Evolutionary conservation across 35 echinoderm and acorn worm genomes (phyloP), one percentile per base, ranked within the genome.

Genomic region (Eucidaris tribuloides): DNA sequence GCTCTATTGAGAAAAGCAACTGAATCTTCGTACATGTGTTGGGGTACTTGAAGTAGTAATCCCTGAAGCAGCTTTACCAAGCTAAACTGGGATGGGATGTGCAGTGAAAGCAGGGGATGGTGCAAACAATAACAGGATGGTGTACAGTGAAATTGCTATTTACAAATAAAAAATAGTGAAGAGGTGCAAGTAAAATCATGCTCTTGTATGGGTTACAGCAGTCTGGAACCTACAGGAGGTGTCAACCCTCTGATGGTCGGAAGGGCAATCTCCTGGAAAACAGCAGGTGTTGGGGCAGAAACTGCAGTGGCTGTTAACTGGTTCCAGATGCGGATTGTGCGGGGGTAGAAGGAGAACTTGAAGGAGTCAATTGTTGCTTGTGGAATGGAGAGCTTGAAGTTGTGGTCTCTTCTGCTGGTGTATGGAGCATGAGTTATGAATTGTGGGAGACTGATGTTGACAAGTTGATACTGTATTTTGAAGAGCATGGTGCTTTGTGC

Each of bases 331-430:
- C 80, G 77, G 41, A 29, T 63, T 9, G 80, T 61, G 5, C 28
- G 80, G 32, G 80, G 32, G 24, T 64, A 62, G 34, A 64, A 82
- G 52, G 58, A 82, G 56, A 40, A 82, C 25, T 82, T 82, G 7
- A 3, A 64, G 13, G 78, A 18, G 30, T 80, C 48, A 54, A 80
- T 57, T 32, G 78, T 29, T 80, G 78, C 78, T 25, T 55, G 44
- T 55, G 80, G 56, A 44, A 82, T 46, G 55, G 54, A 40, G 1
- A 39, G 58, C 27, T 82, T 82, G 15, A 63, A 17, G 22, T 1
- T 36, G 39, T 82, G 80, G 22, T 82, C 80, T 37, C 40, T 30
- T 35, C 58, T 58, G 17, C 55, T 43, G 39, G 63, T 64, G 58
- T 72, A 82, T 63, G 48, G 57, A 42, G 80, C 80, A 20, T 57